Percentiles rank a stretch among this genome's conserved stretches.
Evolutionary conservation across 2,797 vertebrate genomes (phyloP).

Genomic region (Synanceia verrucosa): DNA sequence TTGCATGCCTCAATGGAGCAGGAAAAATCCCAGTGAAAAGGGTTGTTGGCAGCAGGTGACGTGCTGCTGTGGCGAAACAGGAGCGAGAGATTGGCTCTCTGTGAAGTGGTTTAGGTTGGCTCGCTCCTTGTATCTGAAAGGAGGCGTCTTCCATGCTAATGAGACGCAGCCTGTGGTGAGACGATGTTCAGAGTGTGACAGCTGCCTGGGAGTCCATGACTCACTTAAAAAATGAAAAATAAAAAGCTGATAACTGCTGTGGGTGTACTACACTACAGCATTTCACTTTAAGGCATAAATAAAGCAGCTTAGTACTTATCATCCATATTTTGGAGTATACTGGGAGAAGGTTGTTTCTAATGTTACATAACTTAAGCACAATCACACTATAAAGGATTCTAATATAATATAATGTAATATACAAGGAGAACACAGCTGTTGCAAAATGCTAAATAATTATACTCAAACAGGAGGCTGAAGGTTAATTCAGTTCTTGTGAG

Average conservation of each 20-base stretch:
- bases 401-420: constrained; percentile 4
- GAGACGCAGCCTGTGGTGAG: constrained; percentile 34
- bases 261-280: neutral
- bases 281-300: constrained; percentile 6
- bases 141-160: constrained; percentile 57
- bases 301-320: neutral
- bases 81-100: constrained; percentile 37
- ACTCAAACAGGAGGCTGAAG: neutral
- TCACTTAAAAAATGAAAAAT: constrained; percentile 18
- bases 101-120: constrained; percentile 32
- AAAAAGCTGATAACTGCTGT: constrained; percentile 1
- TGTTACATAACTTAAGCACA: neutral
- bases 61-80: constrained; percentile 29
- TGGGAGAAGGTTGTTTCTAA: neutral
- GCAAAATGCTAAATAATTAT: neutral
- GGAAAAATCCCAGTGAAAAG: constrained; percentile 50
- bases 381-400: neutral
- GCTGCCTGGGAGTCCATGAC: constrained; percentile 34
- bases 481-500: neutral
- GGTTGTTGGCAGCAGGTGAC: constrained; percentile 55
- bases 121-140: constrained; percentile 15
- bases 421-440: constrained; percentile 7
- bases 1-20: constrained; percentile 49
- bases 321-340: neutral
- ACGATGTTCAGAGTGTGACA: constrained; percentile 23